Evolutionary conservation across 2,888 invertebrate genomes (phyloP).

Genomic region (Augiades crinisus): DNA sequence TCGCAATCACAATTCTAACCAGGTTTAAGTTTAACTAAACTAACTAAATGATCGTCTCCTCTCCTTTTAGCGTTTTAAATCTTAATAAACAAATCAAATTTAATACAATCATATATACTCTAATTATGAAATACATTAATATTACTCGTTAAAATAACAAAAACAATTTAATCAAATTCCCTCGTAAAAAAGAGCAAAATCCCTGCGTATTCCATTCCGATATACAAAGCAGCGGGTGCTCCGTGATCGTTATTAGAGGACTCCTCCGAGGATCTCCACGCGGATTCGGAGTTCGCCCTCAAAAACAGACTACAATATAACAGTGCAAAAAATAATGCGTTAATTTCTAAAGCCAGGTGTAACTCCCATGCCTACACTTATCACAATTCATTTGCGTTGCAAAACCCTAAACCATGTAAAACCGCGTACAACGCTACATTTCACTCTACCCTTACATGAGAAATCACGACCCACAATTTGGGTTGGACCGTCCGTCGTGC

Average conservation of each 20-base stretch:
- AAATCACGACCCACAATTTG: slow-evolving; percentile 7
- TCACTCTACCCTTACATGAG: slow-evolving; percentile 2
- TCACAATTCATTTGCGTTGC: slow-evolving; percentile 17
- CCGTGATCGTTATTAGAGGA: slow-evolving; percentile 7
- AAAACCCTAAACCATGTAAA: slow-evolving; percentile 16
- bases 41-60: no score
- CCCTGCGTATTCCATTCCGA: slow-evolving; percentile 12
- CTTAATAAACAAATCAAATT: slow-evolving; percentile 7
- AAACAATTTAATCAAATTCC: background rate
- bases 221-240: slow-evolving; percentile 11
- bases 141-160: background rate
- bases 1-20: no score
- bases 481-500: background rate
- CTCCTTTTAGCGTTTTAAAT: no score
- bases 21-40: no score
- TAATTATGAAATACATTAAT: background rate
- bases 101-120: background rate
- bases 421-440: slow-evolving; percentile 14
- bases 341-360: no score
- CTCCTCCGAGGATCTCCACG: background rate
- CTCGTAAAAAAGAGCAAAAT: slow-evolving; percentile 3
- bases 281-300: background rate
- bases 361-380: background rate
- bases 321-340: slow-evolving; percentile 2
- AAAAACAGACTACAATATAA: background rate